Evolutionary conservation across 1,140 invertebrate genomes (phyloP).

Genomic region (Zaprionus camerounensis): DNA sequence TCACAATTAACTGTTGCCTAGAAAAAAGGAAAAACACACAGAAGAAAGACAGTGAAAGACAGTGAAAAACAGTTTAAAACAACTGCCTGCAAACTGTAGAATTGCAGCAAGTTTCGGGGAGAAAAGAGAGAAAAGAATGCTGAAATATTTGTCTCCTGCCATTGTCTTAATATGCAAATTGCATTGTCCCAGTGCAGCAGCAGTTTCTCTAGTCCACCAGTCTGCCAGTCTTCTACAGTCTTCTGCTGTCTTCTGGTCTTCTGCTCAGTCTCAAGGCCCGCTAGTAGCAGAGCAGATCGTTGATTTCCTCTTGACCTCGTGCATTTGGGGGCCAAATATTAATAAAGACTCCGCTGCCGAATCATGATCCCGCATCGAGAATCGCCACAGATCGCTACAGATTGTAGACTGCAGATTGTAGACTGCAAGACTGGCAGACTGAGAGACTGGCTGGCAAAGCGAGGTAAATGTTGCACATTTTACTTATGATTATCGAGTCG

Average conservation of each 20-base stretch:
- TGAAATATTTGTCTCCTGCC: conserved; percentile 51
- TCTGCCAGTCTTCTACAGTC: conserved; percentile 19
- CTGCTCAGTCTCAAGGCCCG: not conserved
- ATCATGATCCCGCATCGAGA: conserved; percentile 52
- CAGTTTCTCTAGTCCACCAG: not conserved
- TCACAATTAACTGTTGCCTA: conserved; percentile 60
- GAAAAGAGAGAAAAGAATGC: conserved; percentile 2
- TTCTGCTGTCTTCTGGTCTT: conserved; percentile 37
- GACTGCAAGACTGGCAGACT: not conserved
- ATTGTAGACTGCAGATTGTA: conserved; percentile 21
- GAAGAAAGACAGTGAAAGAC: not conserved
- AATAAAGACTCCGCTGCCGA: conserved; percentile 61
- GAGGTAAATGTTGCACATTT: conserved; percentile 46
- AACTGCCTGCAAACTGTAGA: not conserved
- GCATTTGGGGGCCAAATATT: conserved; percentile 62
- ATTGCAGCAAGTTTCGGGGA: not conserved
- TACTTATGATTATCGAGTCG: conserved; percentile 72
- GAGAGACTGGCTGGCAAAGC: not conserved
- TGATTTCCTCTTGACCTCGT: conserved; percentile 65
- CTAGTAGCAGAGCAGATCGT: conserved; percentile 43
- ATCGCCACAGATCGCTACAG: conserved; percentile 11
- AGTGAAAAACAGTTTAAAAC: not conserved
- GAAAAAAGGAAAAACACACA: conserved; percentile 2
- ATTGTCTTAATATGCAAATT: conserved; percentile 80
- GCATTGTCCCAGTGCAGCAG: conserved; percentile 48